Conservation (phyloP, 2,888 invertebrate species). For the Eledone cirrhosa region DNA sequence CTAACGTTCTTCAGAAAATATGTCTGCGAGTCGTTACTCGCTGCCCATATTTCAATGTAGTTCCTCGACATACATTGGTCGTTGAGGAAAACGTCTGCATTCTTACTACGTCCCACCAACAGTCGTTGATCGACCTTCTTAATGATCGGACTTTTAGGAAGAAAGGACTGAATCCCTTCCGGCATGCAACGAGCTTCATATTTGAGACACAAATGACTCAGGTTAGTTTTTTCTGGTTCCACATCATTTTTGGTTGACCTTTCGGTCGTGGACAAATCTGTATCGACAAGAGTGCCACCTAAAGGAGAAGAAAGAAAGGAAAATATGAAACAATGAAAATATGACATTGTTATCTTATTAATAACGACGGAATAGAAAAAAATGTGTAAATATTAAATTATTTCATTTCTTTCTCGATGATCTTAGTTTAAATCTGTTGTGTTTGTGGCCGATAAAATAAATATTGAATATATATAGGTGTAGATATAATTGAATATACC, state of each 20-base stretch:
- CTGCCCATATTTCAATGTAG: conserved; percentile 3
- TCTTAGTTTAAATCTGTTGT: no score
- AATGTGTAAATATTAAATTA: no score
- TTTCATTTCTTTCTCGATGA: no score
- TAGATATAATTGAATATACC: no score
- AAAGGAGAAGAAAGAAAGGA: neutral
- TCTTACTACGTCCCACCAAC: neutral
- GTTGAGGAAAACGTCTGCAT: neutral
- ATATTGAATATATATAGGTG: no score
- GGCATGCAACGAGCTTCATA: conserved; percentile 11
- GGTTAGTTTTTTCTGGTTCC: neutral
- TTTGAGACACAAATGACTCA: neutral
- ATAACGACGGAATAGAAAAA: no score
- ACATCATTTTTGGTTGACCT: neutral
- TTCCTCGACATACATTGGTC: conserved; percentile 7
- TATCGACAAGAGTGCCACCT: neutral
- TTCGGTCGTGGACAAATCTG: neutral
- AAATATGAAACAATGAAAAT: neutral
- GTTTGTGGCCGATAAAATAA: no score
- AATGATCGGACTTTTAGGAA: neutral
- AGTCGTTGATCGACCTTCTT: neutral
- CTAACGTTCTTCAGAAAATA: conserved; percentile 3
- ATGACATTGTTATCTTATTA: neutral
- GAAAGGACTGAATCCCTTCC: neutral
- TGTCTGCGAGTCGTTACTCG: neutral